Evolutionary conservation across 2,113 vertebrate species (phyloP).

Genomic region (Nyctereutes procyonoides): DNA sequence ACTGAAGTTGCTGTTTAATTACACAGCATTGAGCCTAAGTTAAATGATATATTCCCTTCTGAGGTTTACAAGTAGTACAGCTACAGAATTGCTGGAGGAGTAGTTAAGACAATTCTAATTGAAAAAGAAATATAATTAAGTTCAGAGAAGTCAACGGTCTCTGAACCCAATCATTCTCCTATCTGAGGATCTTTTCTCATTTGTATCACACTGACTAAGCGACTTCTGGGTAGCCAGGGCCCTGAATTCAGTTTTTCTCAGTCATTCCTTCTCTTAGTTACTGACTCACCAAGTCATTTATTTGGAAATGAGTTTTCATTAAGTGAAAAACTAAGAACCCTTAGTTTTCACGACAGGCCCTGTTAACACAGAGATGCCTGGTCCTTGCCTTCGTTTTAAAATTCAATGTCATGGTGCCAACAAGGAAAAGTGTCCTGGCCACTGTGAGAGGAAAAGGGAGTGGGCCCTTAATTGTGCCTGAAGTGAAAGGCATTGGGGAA

Average conservation of each 20-base stretch:
- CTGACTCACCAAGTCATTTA: not conserved
- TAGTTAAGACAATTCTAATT: slow-evolving; percentile 78
- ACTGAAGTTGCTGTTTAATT: slow-evolving; percentile 65
- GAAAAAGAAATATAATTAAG: slow-evolving; percentile 79
- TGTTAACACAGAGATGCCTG: not conserved
- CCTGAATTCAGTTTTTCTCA: not conserved
- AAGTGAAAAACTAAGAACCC: not conserved
- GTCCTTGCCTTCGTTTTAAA: not conserved
- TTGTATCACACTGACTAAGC: not conserved
- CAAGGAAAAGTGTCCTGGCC: not conserved
- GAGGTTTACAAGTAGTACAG: slow-evolving; percentile 67
- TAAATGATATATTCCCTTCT: slow-evolving; percentile 77
- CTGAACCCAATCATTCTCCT: not conserved
- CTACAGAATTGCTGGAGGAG: slow-evolving; percentile 62
- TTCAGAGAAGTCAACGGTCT: slow-evolving; percentile 53
- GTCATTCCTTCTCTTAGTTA: not conserved
- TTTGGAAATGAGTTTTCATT: not conserved
- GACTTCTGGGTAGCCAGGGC: not conserved
- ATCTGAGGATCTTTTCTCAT: not conserved
- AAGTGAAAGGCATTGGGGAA: not conserved
- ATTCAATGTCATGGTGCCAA: not conserved
- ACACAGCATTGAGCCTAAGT: slow-evolving; percentile 51
- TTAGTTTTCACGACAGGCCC: not conserved
- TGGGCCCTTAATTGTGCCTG: not conserved
- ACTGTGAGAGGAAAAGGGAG: too few relatives aligned